These are phyloP conservation scores for Tupiocoris notatus DNA, from an alignment of 2,888 invertebrate genomes.

Conservation along the genomic window DNA sequence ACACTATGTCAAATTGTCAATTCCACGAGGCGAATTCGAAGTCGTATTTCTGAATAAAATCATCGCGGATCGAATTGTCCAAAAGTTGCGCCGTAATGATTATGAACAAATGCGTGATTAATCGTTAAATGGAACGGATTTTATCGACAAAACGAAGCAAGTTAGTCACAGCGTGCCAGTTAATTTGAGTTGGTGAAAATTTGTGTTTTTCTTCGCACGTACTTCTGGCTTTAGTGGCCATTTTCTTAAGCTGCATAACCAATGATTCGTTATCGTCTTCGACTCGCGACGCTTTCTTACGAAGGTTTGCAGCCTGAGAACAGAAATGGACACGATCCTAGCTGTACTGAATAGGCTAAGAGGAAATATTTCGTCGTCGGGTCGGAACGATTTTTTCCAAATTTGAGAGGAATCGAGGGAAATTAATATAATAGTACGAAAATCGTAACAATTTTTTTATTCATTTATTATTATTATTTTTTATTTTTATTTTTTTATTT, in stretches of 20 bases:
- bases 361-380: no score
- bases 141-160: not conserved
- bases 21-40: conserved; percentile 23
- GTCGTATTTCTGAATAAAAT: conserved; percentile 41
- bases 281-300: conserved; percentile 85
- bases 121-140: not conserved
- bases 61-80: not conserved
- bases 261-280: conserved; percentile 97
- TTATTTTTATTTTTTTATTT: no score
- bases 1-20: not conserved
- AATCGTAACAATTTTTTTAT: no score
- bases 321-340: conserved; percentile 46
- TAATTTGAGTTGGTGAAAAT: conserved; percentile 2
- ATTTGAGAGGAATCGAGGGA: no score
- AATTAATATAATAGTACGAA: no score
- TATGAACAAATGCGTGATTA: not conserved
- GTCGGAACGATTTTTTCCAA: not conserved
- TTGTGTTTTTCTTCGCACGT: conserved; percentile 56
- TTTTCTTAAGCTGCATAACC: conserved; percentile 92
- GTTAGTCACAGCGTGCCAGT: conserved; percentile 24
- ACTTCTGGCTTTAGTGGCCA: conserved; percentile 84
- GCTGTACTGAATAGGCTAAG: not conserved
- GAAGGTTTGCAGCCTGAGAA: conserved; percentile 77
- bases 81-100: no score
- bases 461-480: no score